These are phyloP conservation scores for Quadriops clusia DNA, from an alignment of 2,888 invertebrate genomes.

Conservation along the genomic window DNA sequence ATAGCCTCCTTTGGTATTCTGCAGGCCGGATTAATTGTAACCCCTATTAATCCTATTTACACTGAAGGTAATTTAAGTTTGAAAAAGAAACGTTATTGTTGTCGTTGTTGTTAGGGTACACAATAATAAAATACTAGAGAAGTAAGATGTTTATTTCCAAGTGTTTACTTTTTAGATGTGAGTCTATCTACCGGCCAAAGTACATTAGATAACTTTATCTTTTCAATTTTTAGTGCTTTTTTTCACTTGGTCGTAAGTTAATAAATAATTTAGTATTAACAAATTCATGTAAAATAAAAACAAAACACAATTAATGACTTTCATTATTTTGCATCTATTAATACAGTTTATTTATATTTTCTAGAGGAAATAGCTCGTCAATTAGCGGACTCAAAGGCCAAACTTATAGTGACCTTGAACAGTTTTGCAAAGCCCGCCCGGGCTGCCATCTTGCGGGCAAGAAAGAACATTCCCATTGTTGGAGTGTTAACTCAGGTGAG, in stretches of 20 bases:
- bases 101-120: conserved; percentile 13
- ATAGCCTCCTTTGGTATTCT: conserved; percentile 52
- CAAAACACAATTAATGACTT: conserved; percentile 1
- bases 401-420: conserved; percentile 48
- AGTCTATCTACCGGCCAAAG: no score
- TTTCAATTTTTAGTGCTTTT: no score
- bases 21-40: conserved; percentile 56
- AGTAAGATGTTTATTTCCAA: neutral
- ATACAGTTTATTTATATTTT: conserved; percentile 27
- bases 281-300: neutral
- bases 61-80: conserved; percentile 29
- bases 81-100: neutral
- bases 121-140: no score
- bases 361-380: conserved; percentile 62
- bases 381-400: conserved; percentile 47
- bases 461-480: conserved; percentile 37
- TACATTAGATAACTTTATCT: no score
- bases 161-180: conserved; percentile 6
- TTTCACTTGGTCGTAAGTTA: no score
- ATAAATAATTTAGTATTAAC: no score
- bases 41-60: conserved; percentile 65
- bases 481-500: conserved; percentile 37
- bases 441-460: conserved; percentile 8
- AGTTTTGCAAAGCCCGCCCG: conserved; percentile 36
- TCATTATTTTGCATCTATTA: neutral